Conservation (phyloP, 2,797 vertebrate species). For the Diplodus puntazzo region DNA sequence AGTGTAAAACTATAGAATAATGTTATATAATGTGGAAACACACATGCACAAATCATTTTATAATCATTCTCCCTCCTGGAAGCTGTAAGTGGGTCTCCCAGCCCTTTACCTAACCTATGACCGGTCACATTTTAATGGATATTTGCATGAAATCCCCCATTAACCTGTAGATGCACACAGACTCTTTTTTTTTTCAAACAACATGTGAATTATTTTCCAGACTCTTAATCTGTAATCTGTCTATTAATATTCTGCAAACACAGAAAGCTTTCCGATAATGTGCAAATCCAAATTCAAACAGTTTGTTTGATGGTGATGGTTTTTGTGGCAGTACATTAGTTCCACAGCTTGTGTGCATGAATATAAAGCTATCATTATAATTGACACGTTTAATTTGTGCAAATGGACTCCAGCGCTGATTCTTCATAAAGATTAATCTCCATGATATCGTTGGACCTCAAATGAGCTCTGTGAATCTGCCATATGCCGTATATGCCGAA, state of each 20-base stretch:
- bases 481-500: conserved; percentile 20
- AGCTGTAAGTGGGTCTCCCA: conserved; percentile 15
- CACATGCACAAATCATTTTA: not conserved
- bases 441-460: conserved; percentile 26
- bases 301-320: not conserved
- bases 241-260: conserved; percentile 7
- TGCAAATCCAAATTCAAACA: not conserved
- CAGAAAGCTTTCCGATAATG: not conserved
- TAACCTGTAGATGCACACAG: conserved; percentile 13
- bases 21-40: conserved; percentile 19
- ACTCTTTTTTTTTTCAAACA: not conserved
- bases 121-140: conserved; percentile 39
- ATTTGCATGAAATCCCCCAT: conserved; percentile 61
- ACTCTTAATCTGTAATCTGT: conserved; percentile 38
- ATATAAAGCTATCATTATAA: not conserved
- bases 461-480: conserved; percentile 10
- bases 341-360: not conserved
- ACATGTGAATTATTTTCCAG: not conserved
- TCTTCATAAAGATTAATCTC: conserved; percentile 37
- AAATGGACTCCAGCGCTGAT: not conserved
- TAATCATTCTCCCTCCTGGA: conserved; percentile 3
- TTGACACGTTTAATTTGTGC: conserved; percentile 19
- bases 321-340: not conserved
- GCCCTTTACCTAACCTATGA: conserved; percentile 20
- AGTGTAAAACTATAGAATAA: not conserved